These are phyloP conservation scores for Hippopotamus amphibius DNA, from an alignment of 2,113 vertebrate species.

Conservation along the genomic window DNA sequence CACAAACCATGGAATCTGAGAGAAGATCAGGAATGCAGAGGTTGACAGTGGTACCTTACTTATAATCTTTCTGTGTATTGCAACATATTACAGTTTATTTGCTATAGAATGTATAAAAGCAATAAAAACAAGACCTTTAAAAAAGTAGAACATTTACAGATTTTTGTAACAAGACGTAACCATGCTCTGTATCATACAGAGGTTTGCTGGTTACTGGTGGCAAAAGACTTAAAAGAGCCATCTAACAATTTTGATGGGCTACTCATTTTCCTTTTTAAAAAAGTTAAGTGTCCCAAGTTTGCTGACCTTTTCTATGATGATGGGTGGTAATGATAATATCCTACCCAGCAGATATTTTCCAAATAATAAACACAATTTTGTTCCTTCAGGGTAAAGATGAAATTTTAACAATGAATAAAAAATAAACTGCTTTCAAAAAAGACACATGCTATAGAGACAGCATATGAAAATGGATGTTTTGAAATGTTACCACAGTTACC, in stretches of 20 bases:
- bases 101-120: not conserved
- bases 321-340: not conserved
- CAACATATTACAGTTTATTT: slow-evolving; percentile 6
- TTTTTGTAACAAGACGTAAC: not conserved
- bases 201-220: not conserved
- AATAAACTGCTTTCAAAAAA: slow-evolving; percentile 46
- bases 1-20: not conserved
- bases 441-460: not conserved
- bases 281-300: slow-evolving; percentile 21
- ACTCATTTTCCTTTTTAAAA: not conserved
- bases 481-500: slow-evolving; percentile 5
- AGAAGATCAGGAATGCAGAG: slow-evolving; percentile 32
- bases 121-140: slow-evolving; percentile 34
- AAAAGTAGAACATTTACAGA: not conserved
- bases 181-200: not conserved
- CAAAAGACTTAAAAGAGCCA: not conserved
- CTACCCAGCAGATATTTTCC: not conserved
- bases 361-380: slow-evolving; percentile 25
- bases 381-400: not conserved
- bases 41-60: not conserved
- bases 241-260: not conserved
- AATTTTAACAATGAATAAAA: slow-evolving; percentile 46
- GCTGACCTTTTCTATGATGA: slow-evolving; percentile 9
- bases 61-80: not conserved
- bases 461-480: not conserved